Conservation (phyloP, 2,888 invertebrate species). For the Sepiola atlantica region DNA sequence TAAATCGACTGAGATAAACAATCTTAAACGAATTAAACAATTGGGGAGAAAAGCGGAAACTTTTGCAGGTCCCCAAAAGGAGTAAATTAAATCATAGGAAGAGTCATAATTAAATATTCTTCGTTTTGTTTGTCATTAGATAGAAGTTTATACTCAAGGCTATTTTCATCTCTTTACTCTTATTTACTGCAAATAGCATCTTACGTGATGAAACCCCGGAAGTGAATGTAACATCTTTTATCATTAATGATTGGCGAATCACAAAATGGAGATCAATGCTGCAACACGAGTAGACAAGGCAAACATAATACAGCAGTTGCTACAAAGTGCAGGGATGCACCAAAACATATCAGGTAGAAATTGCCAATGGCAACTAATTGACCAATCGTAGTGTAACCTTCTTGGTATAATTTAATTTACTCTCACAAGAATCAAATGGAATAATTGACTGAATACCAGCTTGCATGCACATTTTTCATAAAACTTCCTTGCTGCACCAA, state of each 20-base stretch:
- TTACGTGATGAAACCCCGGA: neutral
- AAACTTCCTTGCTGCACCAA: too few relatives aligned
- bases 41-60: neutral
- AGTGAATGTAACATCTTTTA: too few relatives aligned
- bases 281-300: neutral
- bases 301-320: neutral
- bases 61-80: neutral
- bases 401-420: neutral
- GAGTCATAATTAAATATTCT: neutral
- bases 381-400: too few relatives aligned
- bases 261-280: neutral
- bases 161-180: neutral
- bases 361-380: neutral
- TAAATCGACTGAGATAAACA: neutral
- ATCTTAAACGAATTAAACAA: neutral
- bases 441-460: neutral
- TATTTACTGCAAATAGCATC: neutral
- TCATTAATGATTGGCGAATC: neutral
- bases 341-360: neutral
- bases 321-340: too few relatives aligned
- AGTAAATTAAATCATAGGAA: neutral
- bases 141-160: neutral
- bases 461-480: neutral
- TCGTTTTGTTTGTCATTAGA: neutral
- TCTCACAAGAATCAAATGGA: neutral